phyloP scores from a whole-genome alignment of 2,113 vertebrate species.

The Colistium nudipinnis region DNA sequence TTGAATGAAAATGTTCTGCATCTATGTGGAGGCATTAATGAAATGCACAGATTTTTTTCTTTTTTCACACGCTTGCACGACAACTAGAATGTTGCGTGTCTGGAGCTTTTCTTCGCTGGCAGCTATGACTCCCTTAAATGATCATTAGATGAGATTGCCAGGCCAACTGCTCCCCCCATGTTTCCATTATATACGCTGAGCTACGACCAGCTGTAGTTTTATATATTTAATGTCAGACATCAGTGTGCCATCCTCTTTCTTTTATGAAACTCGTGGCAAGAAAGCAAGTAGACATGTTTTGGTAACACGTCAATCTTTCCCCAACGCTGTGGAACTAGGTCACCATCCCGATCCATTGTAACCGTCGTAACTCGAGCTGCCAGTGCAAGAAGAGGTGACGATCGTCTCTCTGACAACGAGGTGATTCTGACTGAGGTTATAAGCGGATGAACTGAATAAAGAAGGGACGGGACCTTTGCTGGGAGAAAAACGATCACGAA shows the following conservation, averaged over 20 bases:
- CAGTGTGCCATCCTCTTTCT: neutral
- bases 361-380: neutral
- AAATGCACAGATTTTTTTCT: neutral
- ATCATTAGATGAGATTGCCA: neutral
- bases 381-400: neutral
- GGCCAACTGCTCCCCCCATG: neutral
- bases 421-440: conserved; percentile 29
- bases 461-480: conserved; percentile 37
- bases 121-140: neutral
- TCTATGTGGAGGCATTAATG: neutral
- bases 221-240: conserved; percentile 2
- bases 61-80: neutral
- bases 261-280: neutral
- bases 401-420: conserved; percentile 12
- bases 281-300: conserved; percentile 1
- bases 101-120: neutral
- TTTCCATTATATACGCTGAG: neutral
- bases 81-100: neutral
- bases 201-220: conserved; percentile 1
- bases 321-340: conserved; percentile 11
- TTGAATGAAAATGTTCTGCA: neutral
- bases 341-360: neutral
- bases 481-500: conserved; percentile 13
- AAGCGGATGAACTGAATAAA: conserved; percentile 28
- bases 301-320: neutral